These are phyloP conservation scores for Panthera leo DNA, from an alignment of 2,113 vertebrate species.

Conservation along the genomic window DNA sequence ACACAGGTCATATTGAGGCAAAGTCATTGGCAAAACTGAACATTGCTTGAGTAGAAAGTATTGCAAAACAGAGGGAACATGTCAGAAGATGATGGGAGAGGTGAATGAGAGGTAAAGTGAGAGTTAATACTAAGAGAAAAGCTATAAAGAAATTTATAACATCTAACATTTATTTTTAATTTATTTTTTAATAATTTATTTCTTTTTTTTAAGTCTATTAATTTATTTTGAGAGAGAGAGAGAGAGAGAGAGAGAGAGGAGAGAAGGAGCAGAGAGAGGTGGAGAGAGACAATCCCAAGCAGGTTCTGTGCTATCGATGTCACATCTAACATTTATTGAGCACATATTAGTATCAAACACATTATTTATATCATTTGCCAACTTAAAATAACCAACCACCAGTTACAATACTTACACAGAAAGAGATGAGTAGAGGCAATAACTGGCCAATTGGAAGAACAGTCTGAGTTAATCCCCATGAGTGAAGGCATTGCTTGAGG, in stretches of 20 bases:
- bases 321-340: not conserved
- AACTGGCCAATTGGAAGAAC: not conserved
- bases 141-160: not conserved
- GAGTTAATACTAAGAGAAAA: not conserved
- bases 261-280: not conserved
- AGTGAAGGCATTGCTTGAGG: not conserved
- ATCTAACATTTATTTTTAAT: not conserved
- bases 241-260: too few relatives aligned
- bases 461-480: not conserved
- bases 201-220: too few relatives aligned
- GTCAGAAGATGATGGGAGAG: not conserved
- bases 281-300: not conserved
- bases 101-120: not conserved
- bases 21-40: not conserved
- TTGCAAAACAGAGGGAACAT: not conserved
- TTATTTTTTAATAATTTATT: too few relatives aligned
- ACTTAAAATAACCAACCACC: not conserved
- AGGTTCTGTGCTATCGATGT: too few relatives aligned
- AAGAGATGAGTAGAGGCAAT: not conserved
- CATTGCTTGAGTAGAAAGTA: not conserved
- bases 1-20: not conserved
- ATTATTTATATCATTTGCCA: not conserved
- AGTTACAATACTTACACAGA: not conserved
- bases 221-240: too few relatives aligned
- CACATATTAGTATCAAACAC: not conserved